Conservation (phyloP, 2,113 vertebrate genomes). For the Sialia sialis region DNA sequence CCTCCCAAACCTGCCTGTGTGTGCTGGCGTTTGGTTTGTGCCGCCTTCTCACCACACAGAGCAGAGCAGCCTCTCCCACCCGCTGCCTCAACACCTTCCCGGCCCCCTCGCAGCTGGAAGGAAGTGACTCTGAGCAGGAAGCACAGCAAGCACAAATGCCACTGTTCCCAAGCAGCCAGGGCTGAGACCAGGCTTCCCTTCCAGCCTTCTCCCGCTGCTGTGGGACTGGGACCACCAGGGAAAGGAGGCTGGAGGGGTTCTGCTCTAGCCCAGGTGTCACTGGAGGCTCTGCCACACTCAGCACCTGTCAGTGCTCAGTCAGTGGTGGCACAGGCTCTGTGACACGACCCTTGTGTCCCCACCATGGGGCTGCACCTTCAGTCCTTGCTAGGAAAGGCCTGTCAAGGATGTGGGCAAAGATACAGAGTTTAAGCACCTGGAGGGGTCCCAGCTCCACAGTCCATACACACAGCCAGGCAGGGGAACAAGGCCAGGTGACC, state of each 20-base stretch:
- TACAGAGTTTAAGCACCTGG: rapidly evolving
- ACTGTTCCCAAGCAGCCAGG: neutral
- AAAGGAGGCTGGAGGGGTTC: neutral
- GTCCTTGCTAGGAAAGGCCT: neutral
- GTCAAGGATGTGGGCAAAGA: neutral
- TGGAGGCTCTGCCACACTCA: neutral
- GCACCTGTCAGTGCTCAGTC: neutral
- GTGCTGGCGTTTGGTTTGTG: neutral
- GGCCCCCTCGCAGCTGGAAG: neutral
- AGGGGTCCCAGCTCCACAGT: neutral
- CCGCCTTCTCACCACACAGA: neutral
- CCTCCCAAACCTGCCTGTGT: neutral
- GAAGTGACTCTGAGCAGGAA: neutral
- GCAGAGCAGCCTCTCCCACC: neutral
- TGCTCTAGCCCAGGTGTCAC: neutral
- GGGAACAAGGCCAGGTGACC: neutral
- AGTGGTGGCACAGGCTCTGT: rapidly evolving
- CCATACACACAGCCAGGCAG: neutral
- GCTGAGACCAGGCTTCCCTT: rapidly evolving
- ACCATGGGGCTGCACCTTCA: neutral
- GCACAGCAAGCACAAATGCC: neutral
- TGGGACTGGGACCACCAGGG: rapidly evolving
- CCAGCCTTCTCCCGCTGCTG: rapidly evolving
- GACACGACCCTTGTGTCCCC: rapidly evolving
- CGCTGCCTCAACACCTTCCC: neutral